Base-by-base conservation (phyloP, 2,888 invertebrate species). In the Caenorhabditis zanzibari region DNA sequence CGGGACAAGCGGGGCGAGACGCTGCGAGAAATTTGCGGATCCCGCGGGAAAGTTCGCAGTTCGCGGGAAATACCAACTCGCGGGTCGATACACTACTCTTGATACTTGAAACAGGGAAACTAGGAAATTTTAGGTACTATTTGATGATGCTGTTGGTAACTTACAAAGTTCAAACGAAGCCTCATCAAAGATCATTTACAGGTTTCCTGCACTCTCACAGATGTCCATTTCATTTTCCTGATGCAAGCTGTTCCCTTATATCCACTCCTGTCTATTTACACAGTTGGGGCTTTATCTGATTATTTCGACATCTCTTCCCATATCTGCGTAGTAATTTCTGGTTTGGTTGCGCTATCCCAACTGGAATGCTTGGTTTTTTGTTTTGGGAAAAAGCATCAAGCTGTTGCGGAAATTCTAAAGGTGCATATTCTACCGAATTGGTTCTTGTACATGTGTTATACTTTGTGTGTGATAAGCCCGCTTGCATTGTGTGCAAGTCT, bases 321-420 rank as follows among this genome's bases (percentile, higher is more conserved):
- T 49, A 19, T 19, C 14, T 49, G 49, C 10, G 49, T 49, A 22
- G 19, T 49, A 9, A 49, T 38, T 10, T 38, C 38, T 38, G 38
- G 38, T 2, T 12, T 38, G 10, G 6, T 49, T 49, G 49, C 49
- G 4, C 22, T 49, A 19, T 19, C 22, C 49, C 49, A 49, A 22
- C 22, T 49, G 5, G 49, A 49, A 19, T 19, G 49, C 14, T 19
- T 49, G 49, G 22, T 49, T 19, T 49, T 49, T 22, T 49, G 49
- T 19, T 49, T 49, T 49, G 49, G 7, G 5, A 49, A 49, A 49
- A 49, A 49, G 10, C 49, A 49, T 19, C 49, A 49, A 49, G 49
- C 49, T 2, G 19, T 49, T n/a, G 49, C 49, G 7, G 6, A 19
- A 1, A 22, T 49, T 19, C 10, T 49, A 4, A 49, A 22, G 19